phyloP scores from a whole-genome alignment of 2,888 invertebrate species.

The Trichopria drosophilae region DNA sequence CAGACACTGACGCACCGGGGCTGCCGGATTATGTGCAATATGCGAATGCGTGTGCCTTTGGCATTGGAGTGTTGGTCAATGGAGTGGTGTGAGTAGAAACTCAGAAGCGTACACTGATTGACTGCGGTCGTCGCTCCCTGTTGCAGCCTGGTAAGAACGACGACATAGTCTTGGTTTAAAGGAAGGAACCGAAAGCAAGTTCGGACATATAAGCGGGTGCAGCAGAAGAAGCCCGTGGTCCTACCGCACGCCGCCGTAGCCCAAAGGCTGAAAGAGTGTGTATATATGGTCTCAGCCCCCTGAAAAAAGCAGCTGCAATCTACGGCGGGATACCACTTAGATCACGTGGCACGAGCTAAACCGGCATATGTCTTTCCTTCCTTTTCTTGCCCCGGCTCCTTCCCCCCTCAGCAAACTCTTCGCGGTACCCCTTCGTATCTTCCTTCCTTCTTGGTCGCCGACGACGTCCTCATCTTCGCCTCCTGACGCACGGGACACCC shows the following conservation, averaged over 20 bases:
- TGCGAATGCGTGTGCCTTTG: no score
- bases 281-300: no score
- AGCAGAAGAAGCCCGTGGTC: conserved; percentile 31
- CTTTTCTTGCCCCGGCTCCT: conserved; percentile 27
- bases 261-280: no score
- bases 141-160: conserved; percentile 3
- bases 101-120: no score
- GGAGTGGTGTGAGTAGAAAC: no score
- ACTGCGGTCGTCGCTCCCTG: conserved; percentile 10
- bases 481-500: no score
- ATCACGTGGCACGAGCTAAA: conserved; percentile 55
- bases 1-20: no score
- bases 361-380: conserved; percentile 53
- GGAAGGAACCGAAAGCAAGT: conserved; percentile 18
- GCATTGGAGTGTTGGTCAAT: no score
- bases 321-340: conserved; percentile 49
- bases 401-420: conserved; percentile 27
- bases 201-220: conserved; percentile 9
- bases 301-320: conserved; percentile 46
- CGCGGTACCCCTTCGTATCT: conserved; percentile 29
- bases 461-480: conserved; percentile 11
- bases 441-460: conserved; percentile 15
- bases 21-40: no score
- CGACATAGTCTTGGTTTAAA: conserved; percentile 16
- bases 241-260: no score